Evolutionary conservation across 1,140 invertebrate species (phyloP).

Genomic region (Tetraneura akinire): DNA sequence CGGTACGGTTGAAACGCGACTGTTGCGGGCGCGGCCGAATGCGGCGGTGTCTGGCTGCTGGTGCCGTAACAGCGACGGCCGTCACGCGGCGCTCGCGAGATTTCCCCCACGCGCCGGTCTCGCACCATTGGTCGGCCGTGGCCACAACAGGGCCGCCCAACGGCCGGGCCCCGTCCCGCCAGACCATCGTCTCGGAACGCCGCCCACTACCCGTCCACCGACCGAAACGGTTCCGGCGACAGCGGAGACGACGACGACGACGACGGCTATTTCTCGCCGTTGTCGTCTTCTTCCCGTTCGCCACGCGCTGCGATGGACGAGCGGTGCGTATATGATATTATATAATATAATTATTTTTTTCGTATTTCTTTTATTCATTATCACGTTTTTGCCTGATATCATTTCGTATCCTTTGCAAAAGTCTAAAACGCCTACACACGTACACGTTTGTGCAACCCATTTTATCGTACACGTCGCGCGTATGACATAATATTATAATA

Average conservation of each 20-base stretch:
- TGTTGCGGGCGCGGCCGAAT: slow-evolving; percentile 41
- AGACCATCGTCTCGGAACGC: neutral
- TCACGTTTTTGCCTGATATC: too few relatives aligned
- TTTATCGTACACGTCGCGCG: too few relatives aligned
- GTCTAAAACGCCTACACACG: neutral
- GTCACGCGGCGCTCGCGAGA: neutral
- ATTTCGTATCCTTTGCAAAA: neutral
- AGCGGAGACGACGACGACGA: neutral
- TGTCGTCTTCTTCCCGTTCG: neutral
- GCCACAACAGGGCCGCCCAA: neutral
- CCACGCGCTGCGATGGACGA: neutral
- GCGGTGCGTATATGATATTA: too few relatives aligned
- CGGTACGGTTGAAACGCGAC: slow-evolving; percentile 45
- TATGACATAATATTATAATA: neutral
- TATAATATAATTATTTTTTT: too few relatives aligned
- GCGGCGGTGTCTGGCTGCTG: slow-evolving; percentile 8
- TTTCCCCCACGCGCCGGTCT: slow-evolving; percentile 1
- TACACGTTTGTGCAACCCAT: too few relatives aligned
- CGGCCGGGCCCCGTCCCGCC: slow-evolving; percentile 20
- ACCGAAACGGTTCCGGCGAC: neutral
- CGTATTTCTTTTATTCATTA: slow-evolving; percentile 15
- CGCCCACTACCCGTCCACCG: neutral
- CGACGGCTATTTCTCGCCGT: slow-evolving; percentile 1
- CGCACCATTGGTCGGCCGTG: slow-evolving; percentile 13
- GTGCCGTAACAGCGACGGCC: neutral